Percentiles rank a stretch among this genome's conserved stretches.
These are phyloP conservation scores for Brachyrhaphis roseni DNA, from an alignment of 2,797 vertebrate species.

Conservation along the genomic window DNA sequence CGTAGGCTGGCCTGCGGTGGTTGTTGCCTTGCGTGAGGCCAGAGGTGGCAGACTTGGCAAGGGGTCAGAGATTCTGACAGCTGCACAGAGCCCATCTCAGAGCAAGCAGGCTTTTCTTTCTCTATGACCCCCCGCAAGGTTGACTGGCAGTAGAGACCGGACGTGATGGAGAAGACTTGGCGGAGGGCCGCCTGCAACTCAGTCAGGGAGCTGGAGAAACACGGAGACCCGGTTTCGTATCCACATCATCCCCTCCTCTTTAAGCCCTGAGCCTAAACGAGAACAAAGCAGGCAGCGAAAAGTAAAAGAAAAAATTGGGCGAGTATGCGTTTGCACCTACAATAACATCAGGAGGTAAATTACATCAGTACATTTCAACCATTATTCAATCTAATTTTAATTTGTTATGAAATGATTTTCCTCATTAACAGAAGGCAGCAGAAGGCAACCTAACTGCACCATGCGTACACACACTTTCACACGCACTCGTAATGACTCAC, in stretches of 20 bases:
- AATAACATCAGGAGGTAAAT: slow-evolving; percentile 10
- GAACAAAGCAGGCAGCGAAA: slow-evolving; percentile 18
- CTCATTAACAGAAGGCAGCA: slow-evolving; percentile 41
- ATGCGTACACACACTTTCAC: slow-evolving; percentile 6
- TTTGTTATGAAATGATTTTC: slow-evolving; percentile 47
- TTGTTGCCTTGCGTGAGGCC: slow-evolving; percentile 26
- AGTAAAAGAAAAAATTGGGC: not conserved
- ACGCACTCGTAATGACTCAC: slow-evolving; percentile 46
- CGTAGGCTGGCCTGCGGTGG: slow-evolving; percentile 24
- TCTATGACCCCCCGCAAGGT: slow-evolving; percentile 24
- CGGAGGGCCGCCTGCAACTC: slow-evolving; percentile 36
- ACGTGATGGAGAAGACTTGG: slow-evolving; percentile 47
- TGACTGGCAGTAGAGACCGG: slow-evolving; percentile 48
- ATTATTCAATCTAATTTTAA: slow-evolving; percentile 33
- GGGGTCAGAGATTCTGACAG: slow-evolving; percentile 59
- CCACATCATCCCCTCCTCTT: slow-evolving; percentile 9
- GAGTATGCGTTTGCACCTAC: not conserved
- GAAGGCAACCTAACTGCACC: slow-evolving; percentile 22
- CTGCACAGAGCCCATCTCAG: slow-evolving; percentile 55
- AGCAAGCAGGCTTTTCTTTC: slow-evolving; percentile 50
- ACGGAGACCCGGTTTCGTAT: slow-evolving; percentile 19
- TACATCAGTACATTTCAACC: slow-evolving; percentile 11
- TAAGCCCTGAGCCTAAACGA: slow-evolving; percentile 6
- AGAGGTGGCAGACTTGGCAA: slow-evolving; percentile 33
- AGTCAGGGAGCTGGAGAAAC: slow-evolving; percentile 25